Evolutionary conservation across 2,888 invertebrate genomes (phyloP), one percentile per base, ranked within the genome.

Genomic region (Byasa hedistus): DNA sequence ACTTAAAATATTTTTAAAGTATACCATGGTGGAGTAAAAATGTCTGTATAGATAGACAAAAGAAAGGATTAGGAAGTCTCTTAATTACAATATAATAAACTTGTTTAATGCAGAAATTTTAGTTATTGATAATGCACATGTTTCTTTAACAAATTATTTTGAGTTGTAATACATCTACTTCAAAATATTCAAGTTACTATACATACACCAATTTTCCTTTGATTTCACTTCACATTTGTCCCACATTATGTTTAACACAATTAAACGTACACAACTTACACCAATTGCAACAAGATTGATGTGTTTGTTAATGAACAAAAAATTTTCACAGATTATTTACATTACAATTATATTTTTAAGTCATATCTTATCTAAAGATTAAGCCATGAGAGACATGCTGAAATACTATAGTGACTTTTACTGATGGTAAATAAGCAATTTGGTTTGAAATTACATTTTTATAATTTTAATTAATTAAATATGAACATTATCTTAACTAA

Each of bases 331-430:
- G 22, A 61, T 54, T 61, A 23, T 19, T 8, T 24, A 32, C 21
- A 61, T 23, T 22, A 36, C 19, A n/a, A 22, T 3, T 12, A 24
- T 59, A 51, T 21, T 36, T 54, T 52, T 52, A 71, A 71, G 77
- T 69, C 65, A 69, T 82, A 84, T 84, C 85, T 86, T 84, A 86
- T 86, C 83, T 79, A 12, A 70, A 79, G 82, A 84, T 82, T 83
- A 79, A 21, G 17, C 58, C 64, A 76, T 44, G 21, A 59, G 64
- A 48, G 24, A 32, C 57, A 65, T 0, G n/a, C 19, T n/a, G n/a
- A 48, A 48, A 3, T 48, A 3, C 19, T n/a, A 8, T 48, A 48
- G 48, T 19, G 4, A 48, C 48, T 48, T 48, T 48, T n/a, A 48
- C n/a, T 48, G 48, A n/a, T 36, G 10, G 5, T 36, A 36, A n/a